Evolutionary conservation across 2,888 invertebrate genomes (phyloP), one percentile per base, ranked within the genome.

Genomic region (Julus scandinavius): DNA sequence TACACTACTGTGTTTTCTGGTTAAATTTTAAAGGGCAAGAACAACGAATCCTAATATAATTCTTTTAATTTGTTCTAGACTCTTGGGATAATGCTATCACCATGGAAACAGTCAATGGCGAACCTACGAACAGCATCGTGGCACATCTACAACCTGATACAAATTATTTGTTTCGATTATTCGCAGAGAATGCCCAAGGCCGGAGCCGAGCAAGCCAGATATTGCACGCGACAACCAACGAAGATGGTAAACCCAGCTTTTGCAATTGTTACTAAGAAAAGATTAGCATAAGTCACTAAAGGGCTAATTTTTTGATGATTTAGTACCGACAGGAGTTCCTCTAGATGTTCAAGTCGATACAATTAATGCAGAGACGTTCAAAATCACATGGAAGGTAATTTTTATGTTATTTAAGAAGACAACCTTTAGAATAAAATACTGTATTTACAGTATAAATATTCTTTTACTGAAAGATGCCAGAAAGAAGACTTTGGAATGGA

Each of bases 391-490:
- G 88, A 88, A 87, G 87, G 88, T 88, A 84, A 49, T 38, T 84
- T 41, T 13, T 45, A 88, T 86, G 86, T 86, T 63, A 86, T 86
- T 45, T 63, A 87, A 1, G 63, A 20, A 54, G 17, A 29, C 40
- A 29, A 20, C 1, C 72, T 83, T 80, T 49, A 45, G 45, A 45
- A 45, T 45, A 45, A 7, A 45, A 45, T 7, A 7, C 6, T 45
- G 7, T 45, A 7, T 45, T 45, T 45, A 0, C 45, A 45, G 1
- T 90, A 90, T 87, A 92, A 91, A 7, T 92, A 0, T 90, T 91
- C 87, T 91, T 92, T n/a, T 91, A 91, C 6, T 93, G 92, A 92
- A 41, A 89, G 89, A 63, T 88, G 13, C 87, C 88, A 85, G 84
- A 87, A 40, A 40, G 50, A 15, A 40, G 58, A 54, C 45, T 49